A percentile compares a stretch with the other conserved stretches of the same genome.
Evolutionary conservation across 2,888 invertebrate species (phyloP).

Genomic region (Euspilapteryx auroguttella): DNA sequence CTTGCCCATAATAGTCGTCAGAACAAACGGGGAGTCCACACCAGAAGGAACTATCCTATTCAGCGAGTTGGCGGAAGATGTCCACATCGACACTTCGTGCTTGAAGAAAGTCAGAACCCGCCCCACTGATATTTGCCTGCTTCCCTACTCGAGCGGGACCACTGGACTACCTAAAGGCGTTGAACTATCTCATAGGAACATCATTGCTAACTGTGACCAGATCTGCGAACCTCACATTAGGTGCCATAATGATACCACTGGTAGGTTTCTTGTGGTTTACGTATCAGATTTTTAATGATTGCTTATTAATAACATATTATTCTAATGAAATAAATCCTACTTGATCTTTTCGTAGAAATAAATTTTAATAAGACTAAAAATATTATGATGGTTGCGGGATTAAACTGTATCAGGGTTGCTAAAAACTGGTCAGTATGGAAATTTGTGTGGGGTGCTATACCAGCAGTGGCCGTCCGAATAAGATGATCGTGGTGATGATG

Average conservation of each 20-base stretch:
- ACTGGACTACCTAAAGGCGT: slow-evolving; percentile 82
- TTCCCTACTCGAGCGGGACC: slow-evolving; percentile 85
- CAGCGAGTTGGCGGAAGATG: slow-evolving; percentile 51
- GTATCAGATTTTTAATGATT: slow-evolving; percentile 3
- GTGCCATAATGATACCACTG: slow-evolving; percentile 24
- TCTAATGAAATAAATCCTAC: background rate
- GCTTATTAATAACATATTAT: background rate
- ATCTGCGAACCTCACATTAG: slow-evolving; percentile 18
- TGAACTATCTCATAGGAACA: slow-evolving; percentile 60
- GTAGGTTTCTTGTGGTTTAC: slow-evolving; percentile 15
- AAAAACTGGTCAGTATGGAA: too few relatives aligned
- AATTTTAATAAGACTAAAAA: too few relatives aligned
- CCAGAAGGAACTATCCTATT: slow-evolving; percentile 13
- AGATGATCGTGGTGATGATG: too few relatives aligned
- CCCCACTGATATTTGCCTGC: slow-evolving; percentile 60
- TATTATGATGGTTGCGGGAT: too few relatives aligned
- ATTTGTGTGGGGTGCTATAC: too few relatives aligned
- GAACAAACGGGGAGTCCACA: background rate
- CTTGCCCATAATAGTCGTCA: slow-evolving; percentile 47
- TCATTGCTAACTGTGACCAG: slow-evolving; percentile 42
- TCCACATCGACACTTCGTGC: slow-evolving; percentile 45
- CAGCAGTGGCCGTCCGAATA: too few relatives aligned
- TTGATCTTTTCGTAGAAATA: background rate
- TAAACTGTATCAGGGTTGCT: too few relatives aligned
- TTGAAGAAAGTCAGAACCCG: slow-evolving; percentile 29